phyloP scores from a whole-genome alignment of 35 echinoderm and acorn worm genomes.

The Holothuria glaberrima region DNA sequence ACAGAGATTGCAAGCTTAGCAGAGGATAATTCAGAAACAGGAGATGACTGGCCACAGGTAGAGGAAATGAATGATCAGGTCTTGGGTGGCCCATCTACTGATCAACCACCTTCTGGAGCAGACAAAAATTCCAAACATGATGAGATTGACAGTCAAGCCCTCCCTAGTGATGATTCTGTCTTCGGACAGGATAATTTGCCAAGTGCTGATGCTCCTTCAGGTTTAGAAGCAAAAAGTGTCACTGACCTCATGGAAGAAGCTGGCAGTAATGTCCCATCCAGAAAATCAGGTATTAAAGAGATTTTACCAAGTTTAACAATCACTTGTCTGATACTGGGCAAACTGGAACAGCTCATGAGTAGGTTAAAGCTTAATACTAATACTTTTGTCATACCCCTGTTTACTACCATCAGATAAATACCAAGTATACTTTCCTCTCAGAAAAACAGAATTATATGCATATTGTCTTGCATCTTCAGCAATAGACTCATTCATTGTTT shows the following conservation, averaged over 20 bases:
- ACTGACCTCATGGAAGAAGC: background rate
- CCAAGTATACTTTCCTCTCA: no score
- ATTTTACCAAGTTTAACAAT: background rate
- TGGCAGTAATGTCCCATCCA: background rate
- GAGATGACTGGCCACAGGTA: background rate
- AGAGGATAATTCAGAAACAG: background rate
- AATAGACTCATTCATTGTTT: no score
- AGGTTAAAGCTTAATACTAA: no score
- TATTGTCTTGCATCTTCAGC: no score
- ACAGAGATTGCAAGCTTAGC: background rate
- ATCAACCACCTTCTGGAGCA: no score
- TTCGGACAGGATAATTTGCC: background rate
- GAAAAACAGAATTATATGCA: no score
- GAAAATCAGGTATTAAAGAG: constrained; percentile 21
- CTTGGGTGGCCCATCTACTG: background rate
- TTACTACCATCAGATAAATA: no score
- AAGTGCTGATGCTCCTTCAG: background rate
- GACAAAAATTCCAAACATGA: background rate
- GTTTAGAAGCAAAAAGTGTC: background rate
- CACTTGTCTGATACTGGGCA: no score
- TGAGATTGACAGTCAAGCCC: background rate
- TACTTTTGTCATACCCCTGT: no score
- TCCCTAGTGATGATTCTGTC: background rate
- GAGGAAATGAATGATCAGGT: background rate
- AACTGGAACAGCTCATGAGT: no score